These are phyloP conservation scores for Pachyrhynchus sulphureomaculatus DNA, from an alignment of 1,140 invertebrate genomes.

Conservation along the genomic window DNA sequence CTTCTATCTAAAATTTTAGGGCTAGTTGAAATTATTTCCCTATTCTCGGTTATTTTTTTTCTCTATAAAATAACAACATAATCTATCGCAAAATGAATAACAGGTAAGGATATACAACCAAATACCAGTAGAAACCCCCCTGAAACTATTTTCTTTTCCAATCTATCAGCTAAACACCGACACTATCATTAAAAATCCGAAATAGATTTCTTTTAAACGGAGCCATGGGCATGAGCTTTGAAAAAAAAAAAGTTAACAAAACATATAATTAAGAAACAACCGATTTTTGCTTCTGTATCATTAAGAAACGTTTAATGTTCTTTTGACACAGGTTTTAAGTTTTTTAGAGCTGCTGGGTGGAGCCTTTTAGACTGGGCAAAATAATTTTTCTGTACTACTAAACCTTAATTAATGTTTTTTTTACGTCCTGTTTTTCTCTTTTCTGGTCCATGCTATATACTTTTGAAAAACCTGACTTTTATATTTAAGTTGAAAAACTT, in stretches of 20 bases:
- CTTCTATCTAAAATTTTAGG: no score
- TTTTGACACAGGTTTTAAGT: constrained; percentile 15
- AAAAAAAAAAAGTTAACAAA: constrained; percentile 22
- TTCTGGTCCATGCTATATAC: no score
- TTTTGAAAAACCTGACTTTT: no score
- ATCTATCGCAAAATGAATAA: no score
- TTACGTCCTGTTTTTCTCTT: no score
- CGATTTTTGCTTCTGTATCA: constrained; percentile 33
- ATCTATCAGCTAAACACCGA: constrained; percentile 7
- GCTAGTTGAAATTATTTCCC: no score
- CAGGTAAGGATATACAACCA: no score
- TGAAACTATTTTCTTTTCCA: constrained; percentile 21
- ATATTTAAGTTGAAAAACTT: no score
- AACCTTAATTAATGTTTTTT: background rate
- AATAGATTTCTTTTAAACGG: constrained; percentile 28
- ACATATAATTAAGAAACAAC: constrained; percentile 31
- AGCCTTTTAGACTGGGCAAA: constrained; percentile 4
- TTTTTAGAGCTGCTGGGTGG: background rate
- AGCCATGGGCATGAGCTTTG: background rate
- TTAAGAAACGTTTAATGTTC: constrained; percentile 24
- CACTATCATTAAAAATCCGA: constrained; percentile 28
- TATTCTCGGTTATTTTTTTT: no score
- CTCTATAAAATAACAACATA: no score
- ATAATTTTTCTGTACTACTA: background rate
- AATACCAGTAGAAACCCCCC: constrained; percentile 22